These are phyloP conservation scores for Coendou prehensilis DNA, from an alignment of 2,797 vertebrate genomes.

Conservation along the genomic window DNA sequence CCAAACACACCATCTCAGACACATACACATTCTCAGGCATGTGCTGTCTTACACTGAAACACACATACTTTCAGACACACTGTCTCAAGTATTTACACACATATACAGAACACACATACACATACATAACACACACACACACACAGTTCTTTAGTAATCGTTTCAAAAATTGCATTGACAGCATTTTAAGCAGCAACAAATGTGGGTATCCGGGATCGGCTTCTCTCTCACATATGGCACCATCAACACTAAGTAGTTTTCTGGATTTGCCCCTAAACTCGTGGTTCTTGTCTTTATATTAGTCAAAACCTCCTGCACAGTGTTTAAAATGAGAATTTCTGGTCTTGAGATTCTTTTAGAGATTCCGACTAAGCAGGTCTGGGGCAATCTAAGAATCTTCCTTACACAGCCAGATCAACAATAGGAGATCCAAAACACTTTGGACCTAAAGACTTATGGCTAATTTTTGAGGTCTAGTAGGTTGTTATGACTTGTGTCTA, in stretches of 20 bases:
- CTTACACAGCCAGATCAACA: not conserved
- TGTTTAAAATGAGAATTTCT: slow-evolving; percentile 28
- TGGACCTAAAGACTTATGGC: not conserved
- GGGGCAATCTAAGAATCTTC: slow-evolving; percentile 14
- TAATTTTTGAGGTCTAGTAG: slow-evolving; percentile 3
- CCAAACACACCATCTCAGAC: not conserved
- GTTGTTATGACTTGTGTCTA: not conserved
- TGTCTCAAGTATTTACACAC: not conserved
- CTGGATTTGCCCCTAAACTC: not conserved
- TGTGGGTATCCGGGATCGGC: not conserved
- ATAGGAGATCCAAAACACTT: not conserved
- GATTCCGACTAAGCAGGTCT: slow-evolving; percentile 33
- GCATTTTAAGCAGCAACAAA: not conserved
- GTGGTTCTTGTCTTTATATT: not conserved
- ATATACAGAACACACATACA: not conserved
- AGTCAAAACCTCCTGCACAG: not conserved
- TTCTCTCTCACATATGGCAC: not conserved
- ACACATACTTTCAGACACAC: not conserved
- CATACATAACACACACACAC: not conserved
- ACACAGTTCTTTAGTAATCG: not conserved
- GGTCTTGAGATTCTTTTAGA: not conserved
- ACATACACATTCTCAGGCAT: not conserved
- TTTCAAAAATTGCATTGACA: not conserved
- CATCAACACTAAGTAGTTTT: not conserved
- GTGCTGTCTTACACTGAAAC: not conserved